phyloP scores from a whole-genome alignment of 2,888 invertebrate species.

The Yponomeuta malinellus region DNA sequence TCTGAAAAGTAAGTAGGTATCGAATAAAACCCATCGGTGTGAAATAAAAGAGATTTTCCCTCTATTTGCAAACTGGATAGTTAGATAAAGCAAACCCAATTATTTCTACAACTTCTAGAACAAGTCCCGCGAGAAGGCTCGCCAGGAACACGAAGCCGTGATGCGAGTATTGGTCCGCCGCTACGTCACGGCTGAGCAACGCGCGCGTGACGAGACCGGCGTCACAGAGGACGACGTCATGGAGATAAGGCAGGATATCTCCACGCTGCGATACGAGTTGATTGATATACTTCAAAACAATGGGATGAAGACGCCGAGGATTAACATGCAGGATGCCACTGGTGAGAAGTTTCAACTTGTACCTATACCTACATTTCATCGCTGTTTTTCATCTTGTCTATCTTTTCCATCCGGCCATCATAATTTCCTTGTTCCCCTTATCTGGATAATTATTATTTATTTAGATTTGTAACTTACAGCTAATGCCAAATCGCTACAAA shows the following conservation, averaged over 20 bases:
- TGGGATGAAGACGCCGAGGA: conserved; percentile 88
- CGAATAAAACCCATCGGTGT: no score
- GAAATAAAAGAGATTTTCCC: no score
- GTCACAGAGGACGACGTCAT: conserved; percentile 98
- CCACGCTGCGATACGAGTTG: conserved; percentile 93
- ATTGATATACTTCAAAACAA: conserved; percentile 93
- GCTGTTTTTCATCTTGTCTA: no score
- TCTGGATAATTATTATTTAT: no score
- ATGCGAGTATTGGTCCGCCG: conserved; percentile 92
- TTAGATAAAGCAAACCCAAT: no score
- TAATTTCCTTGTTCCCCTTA: no score
- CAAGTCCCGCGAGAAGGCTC: conserved; percentile 83
- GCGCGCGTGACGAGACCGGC: conserved; percentile 91
- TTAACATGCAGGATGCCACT: conserved; percentile 80
- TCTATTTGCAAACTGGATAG: no score
- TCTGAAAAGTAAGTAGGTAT: no score
- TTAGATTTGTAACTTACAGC: no score
- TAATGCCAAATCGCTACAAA: no score
- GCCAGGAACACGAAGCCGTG: conserved; percentile 85
- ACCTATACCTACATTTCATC: no score
- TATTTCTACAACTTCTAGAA: conserved; percentile 59
- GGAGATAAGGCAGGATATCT: conserved; percentile 98
- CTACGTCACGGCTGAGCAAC: conserved; percentile 92
- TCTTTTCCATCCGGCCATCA: no score
- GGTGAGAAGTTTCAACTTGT: conserved; percentile 44